Conservation (phyloP, 2,797 vertebrate species). For the Myotis daubentonii region DNA sequence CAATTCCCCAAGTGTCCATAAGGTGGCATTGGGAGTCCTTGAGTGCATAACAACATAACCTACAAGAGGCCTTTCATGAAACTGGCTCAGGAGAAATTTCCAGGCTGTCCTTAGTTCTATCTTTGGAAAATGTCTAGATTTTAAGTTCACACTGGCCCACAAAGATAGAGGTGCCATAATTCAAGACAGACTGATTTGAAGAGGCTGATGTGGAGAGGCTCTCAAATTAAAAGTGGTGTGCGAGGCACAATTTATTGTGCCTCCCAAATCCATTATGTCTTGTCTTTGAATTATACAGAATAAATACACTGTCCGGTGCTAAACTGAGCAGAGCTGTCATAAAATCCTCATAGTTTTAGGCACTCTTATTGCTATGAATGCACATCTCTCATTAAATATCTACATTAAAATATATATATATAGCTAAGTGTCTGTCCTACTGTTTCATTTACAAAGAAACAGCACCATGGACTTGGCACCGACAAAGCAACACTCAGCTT, state of each 20-base stretch:
- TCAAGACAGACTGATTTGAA: slow-evolving; percentile 3
- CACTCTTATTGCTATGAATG: background rate
- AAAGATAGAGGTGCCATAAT: background rate
- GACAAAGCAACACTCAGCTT: no score
- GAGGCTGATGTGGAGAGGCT: background rate
- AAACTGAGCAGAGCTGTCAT: background rate
- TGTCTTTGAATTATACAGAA: background rate
- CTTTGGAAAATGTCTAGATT: slow-evolving; percentile 17
- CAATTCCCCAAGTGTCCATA: slow-evolving; percentile 58
- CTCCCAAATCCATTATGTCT: background rate
- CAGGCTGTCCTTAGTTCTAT: background rate
- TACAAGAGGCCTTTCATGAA: background rate
- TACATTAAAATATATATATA: no score
- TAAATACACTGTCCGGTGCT: background rate
- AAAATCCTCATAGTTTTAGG: background rate
- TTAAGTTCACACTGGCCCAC: background rate
- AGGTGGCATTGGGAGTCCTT: slow-evolving; percentile 67
- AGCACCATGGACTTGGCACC: no score
- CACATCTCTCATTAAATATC: background rate
- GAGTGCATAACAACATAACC: background rate
- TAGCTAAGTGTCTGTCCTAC: no score
- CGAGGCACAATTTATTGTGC: background rate
- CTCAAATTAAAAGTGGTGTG: background rate
- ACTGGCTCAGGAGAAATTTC: slow-evolving; percentile 28
- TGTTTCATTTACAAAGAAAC: no score